Evolutionary conservation across 2,888 invertebrate species (phyloP), one percentile per base, ranked within the genome.

Genomic region (Thera obeliscata): DNA sequence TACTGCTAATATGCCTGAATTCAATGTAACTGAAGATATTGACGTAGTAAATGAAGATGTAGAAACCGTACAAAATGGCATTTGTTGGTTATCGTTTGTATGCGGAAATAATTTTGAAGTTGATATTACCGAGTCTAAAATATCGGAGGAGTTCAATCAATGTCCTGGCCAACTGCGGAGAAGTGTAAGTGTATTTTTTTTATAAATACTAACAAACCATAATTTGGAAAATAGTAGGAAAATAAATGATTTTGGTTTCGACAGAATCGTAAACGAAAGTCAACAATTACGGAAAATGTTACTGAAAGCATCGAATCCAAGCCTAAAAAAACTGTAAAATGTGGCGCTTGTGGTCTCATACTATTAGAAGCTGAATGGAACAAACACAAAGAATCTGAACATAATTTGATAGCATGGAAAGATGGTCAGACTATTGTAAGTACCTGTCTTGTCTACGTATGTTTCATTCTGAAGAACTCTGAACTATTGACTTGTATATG

Each of bases 331-430:
- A 78, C 67, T 36, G 68, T 83, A 4, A 82, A 81, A 67, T 86
- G 88, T 78, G 83, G 80, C 8, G 74, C 85, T 48, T 88, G 87
- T 63, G 65, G 76, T 36, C 69, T 76, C 61, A 59, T 78, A 35
- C 55, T 86, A 48, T 57, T 73, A 38, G 76, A 77, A 67, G 68
- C 9, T 3, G 78, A 84, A 52, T 88, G 87, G 87, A 76, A 83
- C 6, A 48, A 73, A 5, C 88, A 89, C 73, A 75, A 80, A 35
- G 69, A 72, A 41, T 67, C 75, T 43, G 67, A 78, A 41, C 88
- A 89, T 73, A 76, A 81, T 66, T 76, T 72, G 48, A 81, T 85
- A 64, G 85, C 82, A 58, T 86, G 84, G 84, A 80, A 74, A 71
- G 72, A 72, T 8, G 83, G 80, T 9, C 56, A 78, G 65, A 66